phyloP scores from a whole-genome alignment of 2,888 invertebrate species.

The Dendrolimus houi region DNA sequence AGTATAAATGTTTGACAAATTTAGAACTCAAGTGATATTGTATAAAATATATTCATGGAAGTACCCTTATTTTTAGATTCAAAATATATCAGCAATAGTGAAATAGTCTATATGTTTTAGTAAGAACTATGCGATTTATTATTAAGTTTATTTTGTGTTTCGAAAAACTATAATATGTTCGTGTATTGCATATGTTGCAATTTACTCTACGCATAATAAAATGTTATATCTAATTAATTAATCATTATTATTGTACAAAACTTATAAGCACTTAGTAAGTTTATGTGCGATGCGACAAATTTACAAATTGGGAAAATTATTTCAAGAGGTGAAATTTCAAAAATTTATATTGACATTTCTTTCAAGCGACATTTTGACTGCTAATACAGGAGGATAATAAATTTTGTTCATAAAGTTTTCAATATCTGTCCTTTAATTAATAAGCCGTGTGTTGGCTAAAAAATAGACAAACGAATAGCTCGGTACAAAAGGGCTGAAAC shows the following conservation, averaged over 20 bases:
- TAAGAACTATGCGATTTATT: conserved; percentile 10
- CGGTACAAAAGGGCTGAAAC: too few species aligned
- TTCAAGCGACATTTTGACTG: too few species aligned
- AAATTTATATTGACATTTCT: too few species aligned
- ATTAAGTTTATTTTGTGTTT: background rate
- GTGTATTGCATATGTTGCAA: background rate
- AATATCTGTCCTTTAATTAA: too few species aligned
- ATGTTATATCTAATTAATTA: background rate
- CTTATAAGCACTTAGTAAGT: background rate
- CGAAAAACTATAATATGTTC: background rate
- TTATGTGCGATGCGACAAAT: background rate
- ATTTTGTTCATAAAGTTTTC: too few species aligned
- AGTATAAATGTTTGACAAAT: conserved; percentile 27
- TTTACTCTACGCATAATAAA: background rate
- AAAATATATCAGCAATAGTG: conserved; percentile 48
- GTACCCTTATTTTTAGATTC: conserved; percentile 59
- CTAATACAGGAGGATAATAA: too few species aligned
- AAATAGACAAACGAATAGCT: too few species aligned
- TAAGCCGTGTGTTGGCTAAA: too few species aligned
- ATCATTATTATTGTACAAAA: background rate
- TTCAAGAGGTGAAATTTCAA: background rate
- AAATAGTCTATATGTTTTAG: conserved; percentile 34
- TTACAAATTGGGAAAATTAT: background rate
- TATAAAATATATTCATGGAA: conserved; percentile 33
- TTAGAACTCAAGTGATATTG: conserved; percentile 37